Evolutionary conservation across 2,888 invertebrate species (phyloP), one percentile per base, ranked within the genome.

Genomic region (Dicycla oo): DNA sequence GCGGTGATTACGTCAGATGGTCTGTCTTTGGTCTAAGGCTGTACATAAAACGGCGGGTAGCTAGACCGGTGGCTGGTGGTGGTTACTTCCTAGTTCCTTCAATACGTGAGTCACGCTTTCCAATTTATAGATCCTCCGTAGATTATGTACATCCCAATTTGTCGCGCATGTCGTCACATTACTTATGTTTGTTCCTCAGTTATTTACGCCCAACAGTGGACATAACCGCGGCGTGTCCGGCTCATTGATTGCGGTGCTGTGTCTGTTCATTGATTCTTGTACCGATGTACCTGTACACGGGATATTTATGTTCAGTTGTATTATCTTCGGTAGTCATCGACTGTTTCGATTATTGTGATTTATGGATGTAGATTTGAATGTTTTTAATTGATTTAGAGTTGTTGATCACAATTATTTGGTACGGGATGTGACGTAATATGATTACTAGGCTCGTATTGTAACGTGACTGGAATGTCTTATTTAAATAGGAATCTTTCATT

Each of bases 161-260:
- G 71, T 78, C 82, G 71, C 23, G 43, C 20, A n/a, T 66, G 78
- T 78, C 57, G 56, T 43, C 78, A 69, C 70, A 66, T 78, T 65
- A 78, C 57, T 77, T 77, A 81, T 54, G 71, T 30, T 18, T 49
- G 57, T 70, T 45, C 0, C 11, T 7, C 65, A 43, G 64, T 83
- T 72, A 81, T 84, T 84, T 86, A 84, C 79, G 70, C 61, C 30
- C 63, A 38, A 45, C 70, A 64, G 49, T 69, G 73, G 69, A 68
- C 73, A 76, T 86, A 75, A 69, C 70, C 75, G 76, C 72, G 30
- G 38, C 51, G 58, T 58, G 40, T 47, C 38, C 26, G 3, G 58
- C 73, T 60, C 65, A 78, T 80, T 83, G 69, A 77, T 62, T 30
- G 79, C 73, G 26, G 58, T 47, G 47, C 30, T 45, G 8, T 40